Conservation (phyloP, 2,797 vertebrate species). For the Mycteria americana region DNA sequence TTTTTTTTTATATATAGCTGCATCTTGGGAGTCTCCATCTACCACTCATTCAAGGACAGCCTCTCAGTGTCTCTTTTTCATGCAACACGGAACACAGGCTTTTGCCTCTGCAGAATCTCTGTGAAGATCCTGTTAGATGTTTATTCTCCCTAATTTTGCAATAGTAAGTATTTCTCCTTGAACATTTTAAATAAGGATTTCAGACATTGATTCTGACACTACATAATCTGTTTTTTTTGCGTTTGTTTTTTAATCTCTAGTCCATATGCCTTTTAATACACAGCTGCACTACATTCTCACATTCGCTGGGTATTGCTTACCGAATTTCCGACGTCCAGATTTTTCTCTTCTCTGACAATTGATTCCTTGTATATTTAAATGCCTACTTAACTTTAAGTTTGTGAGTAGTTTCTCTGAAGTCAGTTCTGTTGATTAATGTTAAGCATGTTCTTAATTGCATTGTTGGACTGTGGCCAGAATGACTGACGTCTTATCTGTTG, state of each 20-base stretch:
- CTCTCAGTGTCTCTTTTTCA: not conserved
- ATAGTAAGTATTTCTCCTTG: not conserved
- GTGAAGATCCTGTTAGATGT: not conserved
- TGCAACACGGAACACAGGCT: not conserved
- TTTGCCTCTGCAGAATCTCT: not conserved
- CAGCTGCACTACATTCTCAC: not conserved
- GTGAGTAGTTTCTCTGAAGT: not conserved
- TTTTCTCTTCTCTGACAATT: not conserved
- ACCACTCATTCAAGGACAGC: not conserved
- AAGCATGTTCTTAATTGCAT: conserved; percentile 21
- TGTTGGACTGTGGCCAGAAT: conserved; percentile 10
- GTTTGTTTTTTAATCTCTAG: not conserved
- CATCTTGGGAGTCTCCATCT: not conserved
- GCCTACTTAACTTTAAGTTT: not conserved
- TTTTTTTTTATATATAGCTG: not conserved
- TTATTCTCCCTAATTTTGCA: not conserved
- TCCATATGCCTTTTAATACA: not conserved
- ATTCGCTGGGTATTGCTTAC: not conserved
- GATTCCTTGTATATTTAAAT: not conserved
- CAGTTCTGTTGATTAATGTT: conserved; percentile 5
- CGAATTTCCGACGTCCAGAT: not conserved
- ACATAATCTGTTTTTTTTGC: not conserved
- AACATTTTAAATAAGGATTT: not conserved
- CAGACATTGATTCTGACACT: not conserved
- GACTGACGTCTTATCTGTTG: conserved; percentile 1